Conservation (phyloP, 1,140 invertebrate genomes). For the Bombus turneri region DNA sequence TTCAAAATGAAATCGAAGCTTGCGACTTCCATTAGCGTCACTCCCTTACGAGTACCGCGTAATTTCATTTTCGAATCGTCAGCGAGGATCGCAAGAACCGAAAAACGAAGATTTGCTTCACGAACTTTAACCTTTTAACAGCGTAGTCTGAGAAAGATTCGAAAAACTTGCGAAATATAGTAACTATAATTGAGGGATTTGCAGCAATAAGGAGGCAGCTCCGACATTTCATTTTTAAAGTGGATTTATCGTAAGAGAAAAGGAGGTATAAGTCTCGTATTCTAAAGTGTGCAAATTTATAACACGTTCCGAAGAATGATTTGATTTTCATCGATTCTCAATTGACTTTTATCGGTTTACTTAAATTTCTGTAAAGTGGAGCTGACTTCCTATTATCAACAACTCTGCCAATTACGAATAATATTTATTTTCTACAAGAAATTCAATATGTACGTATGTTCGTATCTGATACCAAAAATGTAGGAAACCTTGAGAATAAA, state of each 20-base stretch:
- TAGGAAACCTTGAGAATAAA: not conserved
- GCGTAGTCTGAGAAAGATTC: not conserved
- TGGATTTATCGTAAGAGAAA: not conserved
- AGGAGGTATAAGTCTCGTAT: rapidly evolving
- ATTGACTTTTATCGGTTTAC: not conserved
- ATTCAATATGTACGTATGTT: not conserved
- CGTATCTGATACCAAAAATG: not conserved
- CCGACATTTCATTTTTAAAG: not conserved
- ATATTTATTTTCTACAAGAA: not conserved
- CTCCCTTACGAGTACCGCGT: not conserved
- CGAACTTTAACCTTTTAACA: not conserved
- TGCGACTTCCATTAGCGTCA: not conserved
- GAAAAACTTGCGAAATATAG: not conserved
- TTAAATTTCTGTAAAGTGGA: not conserved
- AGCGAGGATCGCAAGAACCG: too few species aligned
- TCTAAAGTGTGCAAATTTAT: not conserved
- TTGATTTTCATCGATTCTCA: not conserved
- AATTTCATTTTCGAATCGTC: not conserved
- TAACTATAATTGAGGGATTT: not conserved
- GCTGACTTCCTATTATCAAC: not conserved
- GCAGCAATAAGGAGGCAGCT: not conserved
- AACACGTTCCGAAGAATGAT: not conserved
- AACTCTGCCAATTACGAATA: not conserved
- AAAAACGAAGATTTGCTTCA: not conserved
- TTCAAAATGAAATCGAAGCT: constrained; percentile 1